Base-by-base conservation (phyloP, 2,797 vertebrate genomes). In the Choloepus didactylus region DNA sequence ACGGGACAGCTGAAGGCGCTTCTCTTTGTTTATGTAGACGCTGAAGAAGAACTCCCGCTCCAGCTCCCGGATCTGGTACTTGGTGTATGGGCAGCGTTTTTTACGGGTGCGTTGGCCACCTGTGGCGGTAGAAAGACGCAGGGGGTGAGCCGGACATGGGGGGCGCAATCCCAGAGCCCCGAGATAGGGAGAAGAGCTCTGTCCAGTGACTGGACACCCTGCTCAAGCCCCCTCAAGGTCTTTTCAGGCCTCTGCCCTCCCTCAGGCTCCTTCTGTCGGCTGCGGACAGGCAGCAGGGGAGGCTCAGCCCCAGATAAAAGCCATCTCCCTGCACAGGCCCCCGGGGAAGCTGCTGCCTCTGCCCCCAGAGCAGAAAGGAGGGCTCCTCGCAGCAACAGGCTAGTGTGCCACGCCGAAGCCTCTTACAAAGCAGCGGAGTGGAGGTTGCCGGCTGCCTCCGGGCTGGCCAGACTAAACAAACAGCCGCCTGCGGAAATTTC, bases 1-100 rank as follows among this genome's bases (percentile, higher is more conserved):
- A 97, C 99, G 98, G 25, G 99, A 99, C 87, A 99, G 99, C 98
- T 99, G 99, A 80, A 99, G 98, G 31, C 99, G 99, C 97, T 99
- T 99, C 97, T 99, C 99, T 98, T 99, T 99, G 99, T 99, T 99
- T 98, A 99, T 99, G 98, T 99, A 99, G 98, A 99, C 99, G 95
- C 99, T 99, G 99, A 99, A 99, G 98, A 99, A 99, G 98, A 99
- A 99, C 97, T 99, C 99, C 90, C 99, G 99, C 98, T 99, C 99
- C 97, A 99, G 98, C 98, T 99, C 99, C 95, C 99, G 99, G 98
- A 99, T 99, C 98, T 99, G 99, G 94, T 99, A 99, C 97, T 99
- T 99, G 85, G 99, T 99, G 96, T 99, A 99, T 0, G 99, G 99
- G 96, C 99, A 99, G 94, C 99, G 99, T 98, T 99, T 99, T 98